Evolutionary conservation across 2,888 invertebrate genomes (phyloP).

Genomic region (Xylocampa areola): DNA sequence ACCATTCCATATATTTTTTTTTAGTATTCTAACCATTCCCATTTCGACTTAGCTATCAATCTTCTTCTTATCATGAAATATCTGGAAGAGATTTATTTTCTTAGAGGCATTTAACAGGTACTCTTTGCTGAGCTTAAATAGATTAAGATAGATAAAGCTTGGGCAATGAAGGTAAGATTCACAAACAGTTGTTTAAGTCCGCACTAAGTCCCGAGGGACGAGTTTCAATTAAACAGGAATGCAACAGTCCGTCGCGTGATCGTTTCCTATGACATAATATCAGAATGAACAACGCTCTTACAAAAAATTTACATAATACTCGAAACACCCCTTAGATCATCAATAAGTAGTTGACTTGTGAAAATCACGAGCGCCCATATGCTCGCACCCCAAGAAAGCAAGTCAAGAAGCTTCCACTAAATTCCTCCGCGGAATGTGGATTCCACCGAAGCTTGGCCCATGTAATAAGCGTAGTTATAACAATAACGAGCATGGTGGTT

Average conservation of each 20-base stretch:
- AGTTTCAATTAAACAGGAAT: constrained; percentile 65
- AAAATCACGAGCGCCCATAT: constrained; percentile 41
- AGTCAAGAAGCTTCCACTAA: constrained; percentile 62
- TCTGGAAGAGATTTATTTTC: constrained; percentile 66
- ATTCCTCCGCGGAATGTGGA: constrained; percentile 62
- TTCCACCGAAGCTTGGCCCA: constrained; percentile 54
- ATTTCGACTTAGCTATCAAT: constrained; percentile 75
- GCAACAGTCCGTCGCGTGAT: constrained; percentile 50
- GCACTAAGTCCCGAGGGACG: constrained; percentile 61
- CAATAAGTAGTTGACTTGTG: constrained; percentile 47
- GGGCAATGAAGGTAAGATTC: constrained; percentile 66
- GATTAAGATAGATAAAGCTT: constrained; percentile 70
- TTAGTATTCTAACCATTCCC: constrained; percentile 66
- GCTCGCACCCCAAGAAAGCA: constrained; percentile 55
- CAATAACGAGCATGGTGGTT: constrained; percentile 36
- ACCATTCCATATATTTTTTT: constrained; percentile 56
- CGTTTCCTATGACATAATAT: constrained; percentile 26
- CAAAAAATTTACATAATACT: no score
- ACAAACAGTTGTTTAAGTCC: constrained; percentile 67
- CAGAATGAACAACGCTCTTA: no score
- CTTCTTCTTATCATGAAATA: constrained; percentile 70
- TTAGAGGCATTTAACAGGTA: constrained; percentile 60
- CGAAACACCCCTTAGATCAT: constrained; percentile 39
- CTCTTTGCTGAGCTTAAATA: constrained; percentile 66
- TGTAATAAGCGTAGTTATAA: constrained; percentile 52